Percentiles rank a stretch among this genome's conserved stretches.
Conservation (phyloP, 2,888 invertebrate species). For the Acanthopleura granulata region DNA sequence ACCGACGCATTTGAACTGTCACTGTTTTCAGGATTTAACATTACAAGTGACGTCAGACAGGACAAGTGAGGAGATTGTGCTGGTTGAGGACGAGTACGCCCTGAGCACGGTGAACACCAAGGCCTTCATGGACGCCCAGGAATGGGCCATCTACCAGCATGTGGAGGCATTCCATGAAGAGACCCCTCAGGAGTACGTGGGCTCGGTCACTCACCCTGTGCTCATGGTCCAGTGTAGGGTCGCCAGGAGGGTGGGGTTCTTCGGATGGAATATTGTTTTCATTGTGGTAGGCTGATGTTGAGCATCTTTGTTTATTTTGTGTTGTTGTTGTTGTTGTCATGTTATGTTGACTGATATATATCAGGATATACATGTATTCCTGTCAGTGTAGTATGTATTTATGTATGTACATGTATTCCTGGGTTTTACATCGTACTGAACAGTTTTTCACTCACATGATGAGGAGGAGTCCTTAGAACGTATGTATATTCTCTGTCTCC, state of each 20-base stretch:
- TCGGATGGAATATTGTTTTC: slow-evolving; percentile 58
- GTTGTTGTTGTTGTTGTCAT: too few relatives aligned
- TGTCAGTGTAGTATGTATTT: too few relatives aligned
- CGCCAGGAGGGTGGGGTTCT: slow-evolving; percentile 53
- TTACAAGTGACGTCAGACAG: slow-evolving; percentile 49
- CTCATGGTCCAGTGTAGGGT: slow-evolving; percentile 49
- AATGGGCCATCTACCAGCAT: slow-evolving; percentile 54
- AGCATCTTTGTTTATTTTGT: too few relatives aligned
- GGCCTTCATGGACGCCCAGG: slow-evolving; percentile 50
- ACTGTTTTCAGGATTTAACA: slow-evolving; percentile 47
- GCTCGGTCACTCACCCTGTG: slow-evolving; percentile 50
- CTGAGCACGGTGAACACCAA: slow-evolving; percentile 49
- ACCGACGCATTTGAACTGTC: neutral
- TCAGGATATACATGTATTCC: too few relatives aligned
- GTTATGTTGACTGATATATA: too few relatives aligned
- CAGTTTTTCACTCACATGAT: too few relatives aligned
- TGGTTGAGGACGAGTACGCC: slow-evolving; percentile 46
- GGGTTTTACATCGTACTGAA: too few relatives aligned
- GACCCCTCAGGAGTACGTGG: slow-evolving; percentile 47
- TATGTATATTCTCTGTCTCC: too few relatives aligned
- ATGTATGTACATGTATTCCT: too few relatives aligned
- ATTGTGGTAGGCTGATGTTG: slow-evolving; percentile 45
- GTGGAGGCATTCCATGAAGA: slow-evolving; percentile 46
- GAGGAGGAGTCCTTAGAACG: too few relatives aligned
- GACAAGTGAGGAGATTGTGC: slow-evolving; percentile 42